Evolutionary conservation across 2,113 vertebrate species (phyloP).

Genomic region (Chelonoidis abingdonii): DNA sequence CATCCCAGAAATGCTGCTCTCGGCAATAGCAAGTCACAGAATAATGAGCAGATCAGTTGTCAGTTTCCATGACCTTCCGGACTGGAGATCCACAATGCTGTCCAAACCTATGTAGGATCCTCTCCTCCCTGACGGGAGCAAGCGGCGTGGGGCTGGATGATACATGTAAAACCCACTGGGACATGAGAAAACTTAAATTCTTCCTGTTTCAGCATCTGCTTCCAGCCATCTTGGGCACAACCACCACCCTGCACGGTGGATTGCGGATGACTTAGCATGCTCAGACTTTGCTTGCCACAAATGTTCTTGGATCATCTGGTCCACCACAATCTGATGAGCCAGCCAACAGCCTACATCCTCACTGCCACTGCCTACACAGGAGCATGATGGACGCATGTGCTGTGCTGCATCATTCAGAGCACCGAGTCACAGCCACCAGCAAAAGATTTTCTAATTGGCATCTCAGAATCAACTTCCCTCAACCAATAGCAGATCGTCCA

Average conservation of each 20-base stretch:
- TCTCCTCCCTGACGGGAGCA: no score
- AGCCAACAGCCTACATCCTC: not conserved
- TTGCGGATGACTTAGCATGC: fast-evolving
- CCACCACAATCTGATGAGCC: not conserved
- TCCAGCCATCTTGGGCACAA: fast-evolving
- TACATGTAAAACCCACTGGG: not conserved
- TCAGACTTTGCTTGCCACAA: not conserved
- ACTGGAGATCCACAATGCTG: not conserved
- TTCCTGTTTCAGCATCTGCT: not conserved
- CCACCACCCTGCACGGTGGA: fast-evolving
- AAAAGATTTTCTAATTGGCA: not conserved
- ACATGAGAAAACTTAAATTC: fast-evolving
- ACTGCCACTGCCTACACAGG: not conserved
- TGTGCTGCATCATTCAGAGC: not conserved
- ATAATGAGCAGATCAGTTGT: not conserved
- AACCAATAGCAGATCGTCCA: not conserved
- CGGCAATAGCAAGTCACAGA: no score
- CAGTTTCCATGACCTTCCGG: not conserved
- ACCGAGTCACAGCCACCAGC: not conserved
- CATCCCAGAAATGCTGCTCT: not conserved
- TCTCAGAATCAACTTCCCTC: not conserved
- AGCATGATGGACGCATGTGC: not conserved
- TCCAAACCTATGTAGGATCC: not conserved
- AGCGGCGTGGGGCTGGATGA: not conserved
- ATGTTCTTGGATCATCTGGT: not conserved